Percentiles rank a stretch among this genome's conserved stretches.
These are phyloP conservation scores for Zootoca vivipara DNA, from an alignment of 2,113 vertebrate genomes.

Conservation along the genomic window DNA sequence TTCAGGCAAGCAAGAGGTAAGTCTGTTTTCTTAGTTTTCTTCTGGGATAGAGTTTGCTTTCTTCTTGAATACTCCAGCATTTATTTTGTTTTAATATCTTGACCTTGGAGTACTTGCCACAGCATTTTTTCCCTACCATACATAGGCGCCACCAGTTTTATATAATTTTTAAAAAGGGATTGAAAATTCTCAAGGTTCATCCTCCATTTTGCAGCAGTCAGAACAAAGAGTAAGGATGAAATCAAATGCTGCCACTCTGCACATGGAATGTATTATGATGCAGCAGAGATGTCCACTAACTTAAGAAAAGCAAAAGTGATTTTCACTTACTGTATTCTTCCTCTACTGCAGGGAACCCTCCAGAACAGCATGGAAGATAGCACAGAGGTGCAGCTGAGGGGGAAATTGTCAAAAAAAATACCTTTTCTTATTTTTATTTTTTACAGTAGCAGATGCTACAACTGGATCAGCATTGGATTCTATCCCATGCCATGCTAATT, in stretches of 20 bases:
- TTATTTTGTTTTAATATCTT: not conserved
- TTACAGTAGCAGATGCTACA: too few relatives aligned
- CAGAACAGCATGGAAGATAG: too few relatives aligned
- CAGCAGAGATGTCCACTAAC: not conserved
- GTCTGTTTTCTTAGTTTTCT: not conserved
- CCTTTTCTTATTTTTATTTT: too few relatives aligned
- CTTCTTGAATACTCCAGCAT: conserved; percentile 11
- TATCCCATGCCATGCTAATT: not conserved
- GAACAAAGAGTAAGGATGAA: not conserved
- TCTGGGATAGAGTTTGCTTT: not conserved
- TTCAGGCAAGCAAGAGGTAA: not conserved
- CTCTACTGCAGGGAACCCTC: not conserved
- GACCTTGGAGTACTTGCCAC: not conserved
- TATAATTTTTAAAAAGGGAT: not conserved
- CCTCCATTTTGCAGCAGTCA: not conserved
- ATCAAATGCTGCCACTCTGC: not conserved
- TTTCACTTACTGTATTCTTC: not conserved
- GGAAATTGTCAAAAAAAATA: too few relatives aligned
- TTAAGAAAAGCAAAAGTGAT: not conserved
- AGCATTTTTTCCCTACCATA: not conserved
- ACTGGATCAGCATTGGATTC: too few relatives aligned
- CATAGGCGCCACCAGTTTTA: not conserved
- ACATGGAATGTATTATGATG: not conserved
- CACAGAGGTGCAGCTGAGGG: too few relatives aligned
- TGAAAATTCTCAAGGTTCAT: conserved; percentile 13